Evolutionary conservation across 1,140 invertebrate species (phyloP).

Genomic region (Drosophila triauraria): DNA sequence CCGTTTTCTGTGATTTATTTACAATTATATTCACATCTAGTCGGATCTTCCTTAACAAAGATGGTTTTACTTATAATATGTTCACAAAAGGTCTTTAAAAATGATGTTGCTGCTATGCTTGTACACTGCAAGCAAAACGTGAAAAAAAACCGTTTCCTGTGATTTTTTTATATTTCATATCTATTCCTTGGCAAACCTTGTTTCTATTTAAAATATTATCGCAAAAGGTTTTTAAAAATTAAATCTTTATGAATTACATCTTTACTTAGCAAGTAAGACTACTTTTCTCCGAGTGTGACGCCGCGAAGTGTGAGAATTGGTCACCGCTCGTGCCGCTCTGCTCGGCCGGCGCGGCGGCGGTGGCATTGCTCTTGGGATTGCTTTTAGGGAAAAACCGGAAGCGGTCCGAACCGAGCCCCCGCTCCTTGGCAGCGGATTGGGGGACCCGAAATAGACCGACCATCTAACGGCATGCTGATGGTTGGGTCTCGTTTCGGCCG

Average conservation of each 20-base stretch:
- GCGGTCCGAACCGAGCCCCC: conserved; percentile 31
- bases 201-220: neutral
- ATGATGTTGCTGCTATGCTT: too few species aligned
- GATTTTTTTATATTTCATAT: too few species aligned
- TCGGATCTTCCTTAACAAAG: too few species aligned
- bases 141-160: too few species aligned
- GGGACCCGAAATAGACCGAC: conserved; percentile 68
- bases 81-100: too few species aligned
- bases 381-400: conserved; percentile 71
- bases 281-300: neutral
- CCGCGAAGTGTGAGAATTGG: conserved; percentile 15
- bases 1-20: too few species aligned
- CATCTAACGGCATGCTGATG: conserved; percentile 58
- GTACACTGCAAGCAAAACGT: too few species aligned
- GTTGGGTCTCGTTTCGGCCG: conserved; percentile 35
- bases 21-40: too few species aligned
- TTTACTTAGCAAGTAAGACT: too few species aligned
- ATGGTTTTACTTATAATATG: too few species aligned
- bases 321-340: conserved; percentile 20
- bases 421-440: conserved; percentile 16
- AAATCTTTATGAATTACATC: neutral
- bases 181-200: too few species aligned
- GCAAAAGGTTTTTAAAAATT: neutral
- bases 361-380: conserved; percentile 36
- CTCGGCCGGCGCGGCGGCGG: neutral